Evolutionary conservation across 2,113 vertebrate genomes (phyloP), one percentile per base, ranked within the genome.

Genomic region (Herpetotheres cachinnans): DNA sequence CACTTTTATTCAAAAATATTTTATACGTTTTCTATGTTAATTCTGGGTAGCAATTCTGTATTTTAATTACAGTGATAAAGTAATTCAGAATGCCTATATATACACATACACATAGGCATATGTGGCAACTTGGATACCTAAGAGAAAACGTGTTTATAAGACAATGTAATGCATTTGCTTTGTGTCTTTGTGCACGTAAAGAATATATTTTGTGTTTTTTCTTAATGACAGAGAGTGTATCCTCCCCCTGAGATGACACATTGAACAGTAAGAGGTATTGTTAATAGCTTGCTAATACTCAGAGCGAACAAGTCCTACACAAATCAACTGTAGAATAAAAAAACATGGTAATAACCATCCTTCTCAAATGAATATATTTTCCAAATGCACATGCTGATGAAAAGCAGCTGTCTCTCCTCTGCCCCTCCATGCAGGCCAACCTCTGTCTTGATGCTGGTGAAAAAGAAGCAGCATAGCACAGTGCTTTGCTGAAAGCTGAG

Each of bases 1-100:
- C 3, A 30, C 4, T 77, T 94, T 80, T 90, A 94, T 94, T 92
- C 3, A 84, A 94, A 94, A 94, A 86, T 70, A 91, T 50, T 63
- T 24, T 13, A 40, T 83, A 71, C 9, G n/a, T 70, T 83, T 85
- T 61, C 32, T 55, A 8, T 77, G 9, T 49, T 76, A 36, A 55
- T 89, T 42, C 14, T 42, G 42, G 42, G 14, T 42, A 42, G 42
- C 42, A 42, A 42, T 42, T 42, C 42, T 42, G 42, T 42, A 42
- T 42, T 42, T 42, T 42, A 42, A 62, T 89, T 62, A 79, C 42
- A 58, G 18, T 30, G 10, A 46, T 50, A 38, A 82, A 74, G 29
- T 87, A 32, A 82, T 58, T 90, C 2, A 94, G 62, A 70, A 76
- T 67, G 26, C 44, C 19, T 70, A 3, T 82, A 52, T 49, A 44